Conservation (phyloP, 2,888 invertebrate species). For the Gonocerus acuteangulatus region DNA sequence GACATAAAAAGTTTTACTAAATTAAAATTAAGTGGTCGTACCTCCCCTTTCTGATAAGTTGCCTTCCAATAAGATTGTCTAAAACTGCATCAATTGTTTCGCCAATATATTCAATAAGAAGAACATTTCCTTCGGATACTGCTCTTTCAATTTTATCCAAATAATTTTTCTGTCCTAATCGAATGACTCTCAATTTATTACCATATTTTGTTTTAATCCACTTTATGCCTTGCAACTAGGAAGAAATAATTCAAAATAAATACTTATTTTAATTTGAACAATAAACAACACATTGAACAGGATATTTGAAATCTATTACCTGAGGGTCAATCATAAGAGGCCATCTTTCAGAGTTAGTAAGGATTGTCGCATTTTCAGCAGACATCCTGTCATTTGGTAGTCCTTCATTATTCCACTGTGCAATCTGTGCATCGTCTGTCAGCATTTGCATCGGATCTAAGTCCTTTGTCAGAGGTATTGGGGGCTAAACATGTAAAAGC, state of each 20-base stretch:
- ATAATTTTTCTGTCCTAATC: constrained; percentile 74
- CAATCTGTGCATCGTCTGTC: constrained; percentile 86
- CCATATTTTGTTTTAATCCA: constrained; percentile 91
- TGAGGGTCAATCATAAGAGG: constrained; percentile 94
- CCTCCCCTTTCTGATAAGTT: constrained; percentile 80
- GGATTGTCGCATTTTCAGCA: constrained; percentile 85
- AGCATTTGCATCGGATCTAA: constrained; percentile 77
- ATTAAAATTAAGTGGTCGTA: too few species aligned
- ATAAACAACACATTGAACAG: not conserved
- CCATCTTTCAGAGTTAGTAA: constrained; percentile 84
- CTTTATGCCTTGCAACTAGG: constrained; percentile 74
- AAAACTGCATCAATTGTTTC: constrained; percentile 85
- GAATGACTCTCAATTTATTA: constrained; percentile 59
- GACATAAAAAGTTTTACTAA: too few species aligned
- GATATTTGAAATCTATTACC: constrained; percentile 41
- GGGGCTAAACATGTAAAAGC: constrained; percentile 46
- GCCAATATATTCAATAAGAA: constrained; percentile 82
- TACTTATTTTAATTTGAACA: not conserved
- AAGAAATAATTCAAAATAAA: not conserved
- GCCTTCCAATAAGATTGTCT: constrained; percentile 78
- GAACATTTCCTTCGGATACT: constrained; percentile 61
- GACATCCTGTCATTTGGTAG: constrained; percentile 90
- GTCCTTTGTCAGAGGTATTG: constrained; percentile 70
- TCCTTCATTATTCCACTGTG: constrained; percentile 89
- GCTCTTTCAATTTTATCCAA: constrained; percentile 73